Percentiles rank a stretch among this genome's conserved stretches.
Evolutionary conservation across 2,888 invertebrate genomes (phyloP).

Genomic region (Agrotis clavis): DNA sequence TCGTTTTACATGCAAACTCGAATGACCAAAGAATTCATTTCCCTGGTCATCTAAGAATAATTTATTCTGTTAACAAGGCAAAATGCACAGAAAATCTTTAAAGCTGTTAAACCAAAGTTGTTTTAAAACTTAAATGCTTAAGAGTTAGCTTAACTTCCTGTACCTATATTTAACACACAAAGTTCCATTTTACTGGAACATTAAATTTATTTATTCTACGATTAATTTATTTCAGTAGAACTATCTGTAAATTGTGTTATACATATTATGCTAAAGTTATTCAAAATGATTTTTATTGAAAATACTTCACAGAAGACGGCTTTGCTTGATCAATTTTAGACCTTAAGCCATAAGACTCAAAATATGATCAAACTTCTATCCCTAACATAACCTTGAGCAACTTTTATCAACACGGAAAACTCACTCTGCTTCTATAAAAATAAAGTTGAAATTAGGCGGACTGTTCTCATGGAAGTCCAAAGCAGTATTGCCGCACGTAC

Average conservation of each 20-base stretch:
- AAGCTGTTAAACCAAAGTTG: conserved; percentile 2
- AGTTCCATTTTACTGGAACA: background rate
- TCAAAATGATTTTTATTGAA: conserved; percentile 37
- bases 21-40: conserved; percentile 39
- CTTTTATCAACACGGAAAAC: conserved; percentile 32
- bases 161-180: conserved; percentile 15
- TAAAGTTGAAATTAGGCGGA: conserved; percentile 55
- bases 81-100: conserved; percentile 20
- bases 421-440: conserved; percentile 31
- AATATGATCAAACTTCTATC: conserved; percentile 55
- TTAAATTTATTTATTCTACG: conserved; percentile 10
- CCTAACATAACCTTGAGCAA: conserved; percentile 41
- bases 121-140: conserved; percentile 21
- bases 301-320: conserved; percentile 29
- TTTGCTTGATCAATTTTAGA: conserved; percentile 51
- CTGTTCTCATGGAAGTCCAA: conserved; percentile 35
- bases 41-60: conserved; percentile 6
- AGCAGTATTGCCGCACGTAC: conserved; percentile 64
- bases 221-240: background rate
- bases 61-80: conserved; percentile 24
- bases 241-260: conserved; percentile 20
- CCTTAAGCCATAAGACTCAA: conserved; percentile 52
- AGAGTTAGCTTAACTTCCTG: conserved; percentile 11
- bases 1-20: conserved; percentile 38
- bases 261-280: conserved; percentile 2